Conservation (phyloP, 2,888 invertebrate genomes). For the Shargacucullia verbasci region DNA sequence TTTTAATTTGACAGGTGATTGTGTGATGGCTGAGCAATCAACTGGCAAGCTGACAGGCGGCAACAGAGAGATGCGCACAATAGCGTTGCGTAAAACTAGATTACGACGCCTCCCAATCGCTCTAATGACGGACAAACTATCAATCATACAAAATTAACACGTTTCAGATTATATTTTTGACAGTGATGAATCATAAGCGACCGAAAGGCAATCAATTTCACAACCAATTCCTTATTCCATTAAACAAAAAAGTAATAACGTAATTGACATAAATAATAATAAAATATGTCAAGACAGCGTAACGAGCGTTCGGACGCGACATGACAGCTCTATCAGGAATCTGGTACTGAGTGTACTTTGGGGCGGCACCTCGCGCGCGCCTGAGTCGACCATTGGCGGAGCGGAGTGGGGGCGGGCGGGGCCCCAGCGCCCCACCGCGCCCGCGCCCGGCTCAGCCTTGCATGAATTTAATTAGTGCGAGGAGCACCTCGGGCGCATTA, state of each 20-base stretch:
- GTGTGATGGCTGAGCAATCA: constrained; percentile 68
- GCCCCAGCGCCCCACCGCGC: constrained; percentile 51
- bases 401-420: constrained; percentile 63
- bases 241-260: constrained; percentile 89
- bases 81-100: constrained; percentile 85
- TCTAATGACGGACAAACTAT: constrained; percentile 83
- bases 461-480: constrained; percentile 89
- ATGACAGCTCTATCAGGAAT: constrained; percentile 88
- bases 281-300: constrained; percentile 88
- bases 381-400: constrained; percentile 67
- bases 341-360: constrained; percentile 78
- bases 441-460: constrained; percentile 80
- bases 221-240: constrained; percentile 88
- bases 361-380: constrained; percentile 56
- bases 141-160: constrained; percentile 88
- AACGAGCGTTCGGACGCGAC: constrained; percentile 86
- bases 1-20: constrained; percentile 73
- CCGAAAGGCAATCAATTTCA: constrained; percentile 88
- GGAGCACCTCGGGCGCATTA: constrained; percentile 89
- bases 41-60: constrained; percentile 54
- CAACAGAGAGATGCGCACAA: constrained; percentile 67
- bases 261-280: constrained; percentile 90
- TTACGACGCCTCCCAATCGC: constrained; percentile 71
- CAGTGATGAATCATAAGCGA: constrained; percentile 88
- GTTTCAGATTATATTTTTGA: constrained; percentile 85